These are phyloP conservation scores for Catostomus latipinnis DNA, from an alignment of 2,797 vertebrate genomes.

Conservation along the genomic window DNA sequence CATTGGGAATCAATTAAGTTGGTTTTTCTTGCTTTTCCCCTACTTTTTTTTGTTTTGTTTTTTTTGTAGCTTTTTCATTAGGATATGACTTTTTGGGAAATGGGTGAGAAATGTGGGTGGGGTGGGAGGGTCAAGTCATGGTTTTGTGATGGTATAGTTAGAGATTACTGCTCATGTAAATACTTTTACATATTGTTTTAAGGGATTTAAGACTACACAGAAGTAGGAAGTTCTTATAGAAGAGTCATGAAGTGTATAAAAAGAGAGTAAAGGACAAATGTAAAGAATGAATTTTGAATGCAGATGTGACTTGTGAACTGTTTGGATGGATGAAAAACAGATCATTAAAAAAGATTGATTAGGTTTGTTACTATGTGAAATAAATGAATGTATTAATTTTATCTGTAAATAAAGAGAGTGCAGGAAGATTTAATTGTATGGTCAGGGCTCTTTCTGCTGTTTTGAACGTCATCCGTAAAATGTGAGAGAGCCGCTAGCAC, in stretches of 20 bases:
- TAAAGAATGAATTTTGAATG: conserved; percentile 65
- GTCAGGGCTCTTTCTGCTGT: conserved; percentile 77
- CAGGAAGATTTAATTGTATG: conserved; percentile 64
- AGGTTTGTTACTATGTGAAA: conserved; percentile 86
- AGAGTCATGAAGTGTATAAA: conserved; percentile 63
- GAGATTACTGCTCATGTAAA: conserved; percentile 80
- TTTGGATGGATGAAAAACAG: conserved; percentile 75
- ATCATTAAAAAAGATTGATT: conserved; percentile 74
- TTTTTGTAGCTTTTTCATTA: conserved; percentile 56
- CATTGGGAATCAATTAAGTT: conserved; percentile 59
- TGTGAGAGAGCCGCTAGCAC: conserved; percentile 66
- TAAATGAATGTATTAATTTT: conserved; percentile 85
- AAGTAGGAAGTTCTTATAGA: conserved; percentile 60
- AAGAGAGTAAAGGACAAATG: conserved; percentile 60
- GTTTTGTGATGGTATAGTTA: conserved; percentile 74
- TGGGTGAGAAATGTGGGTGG: conserved; percentile 53
- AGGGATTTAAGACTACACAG: conserved; percentile 69
- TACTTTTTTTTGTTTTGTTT: conserved; percentile 47
- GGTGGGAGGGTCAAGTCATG: conserved; percentile 63
- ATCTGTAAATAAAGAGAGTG: conserved; percentile 81
- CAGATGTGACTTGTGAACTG: conserved; percentile 74
- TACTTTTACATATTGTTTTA: conserved; percentile 78
- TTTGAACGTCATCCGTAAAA: conserved; percentile 48
- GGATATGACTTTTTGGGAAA: conserved; percentile 63
- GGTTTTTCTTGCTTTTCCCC: conserved; percentile 51